phyloP scores from a whole-genome alignment of 2,113 vertebrate genomes.

The Acanthisitta chloris region DNA sequence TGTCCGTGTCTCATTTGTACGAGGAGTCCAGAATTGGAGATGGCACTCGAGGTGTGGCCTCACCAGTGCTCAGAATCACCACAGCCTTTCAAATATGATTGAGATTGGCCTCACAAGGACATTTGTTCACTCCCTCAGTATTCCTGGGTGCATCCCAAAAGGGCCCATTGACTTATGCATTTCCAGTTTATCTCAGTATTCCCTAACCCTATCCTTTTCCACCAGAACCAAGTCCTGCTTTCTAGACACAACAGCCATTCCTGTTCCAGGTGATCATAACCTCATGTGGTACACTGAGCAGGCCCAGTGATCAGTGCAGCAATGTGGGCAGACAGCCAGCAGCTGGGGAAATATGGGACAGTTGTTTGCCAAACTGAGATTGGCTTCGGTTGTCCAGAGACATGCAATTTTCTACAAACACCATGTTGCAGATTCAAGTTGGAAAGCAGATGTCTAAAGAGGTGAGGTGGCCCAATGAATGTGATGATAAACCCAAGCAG shows the following conservation, averaged over 20 bases:
- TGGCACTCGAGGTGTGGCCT: not conserved
- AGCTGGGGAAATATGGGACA: not conserved
- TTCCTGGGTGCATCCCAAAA: not conserved
- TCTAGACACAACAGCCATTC: too few relatives aligned
- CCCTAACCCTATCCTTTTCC: not conserved
- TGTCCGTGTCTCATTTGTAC: not conserved
- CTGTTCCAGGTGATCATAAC: not conserved
- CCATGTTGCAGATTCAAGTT: not conserved
- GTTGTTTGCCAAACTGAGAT: not conserved
- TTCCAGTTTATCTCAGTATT: not conserved
- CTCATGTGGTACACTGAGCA: too few relatives aligned
- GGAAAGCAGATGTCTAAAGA: not conserved
- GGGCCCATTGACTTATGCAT: accelerated
- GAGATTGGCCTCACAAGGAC: not conserved
- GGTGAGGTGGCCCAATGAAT: not conserved
- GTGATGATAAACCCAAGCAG: not conserved
- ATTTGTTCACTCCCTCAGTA: not conserved
- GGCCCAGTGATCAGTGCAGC: not conserved
- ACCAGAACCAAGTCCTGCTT: not conserved
- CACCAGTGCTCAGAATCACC: not conserved
- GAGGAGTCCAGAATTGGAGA: not conserved
- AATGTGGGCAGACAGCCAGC: not conserved
- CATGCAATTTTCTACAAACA: not conserved
- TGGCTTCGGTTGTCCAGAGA: not conserved
- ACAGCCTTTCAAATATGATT: not conserved